A percentile compares a stretch with the other conserved stretches of the same genome.
Conservation (phyloP, 2,113 vertebrate species). For the Syngnathus scovelli region DNA sequence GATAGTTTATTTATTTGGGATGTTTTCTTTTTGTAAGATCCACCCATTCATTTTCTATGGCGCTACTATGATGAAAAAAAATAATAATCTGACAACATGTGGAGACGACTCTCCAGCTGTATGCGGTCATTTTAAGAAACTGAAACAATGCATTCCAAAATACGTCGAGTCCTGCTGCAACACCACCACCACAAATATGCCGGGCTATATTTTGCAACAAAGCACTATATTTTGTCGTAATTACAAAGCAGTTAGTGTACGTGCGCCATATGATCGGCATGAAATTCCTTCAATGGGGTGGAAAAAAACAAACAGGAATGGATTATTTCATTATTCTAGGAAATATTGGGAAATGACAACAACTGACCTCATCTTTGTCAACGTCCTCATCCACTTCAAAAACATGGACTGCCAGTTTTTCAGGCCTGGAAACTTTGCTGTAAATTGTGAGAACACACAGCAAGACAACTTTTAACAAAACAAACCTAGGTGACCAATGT, state of each 20-base stretch:
- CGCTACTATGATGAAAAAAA: background rate
- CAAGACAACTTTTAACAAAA: background rate
- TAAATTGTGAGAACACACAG: conserved; percentile 12
- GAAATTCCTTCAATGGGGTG: background rate
- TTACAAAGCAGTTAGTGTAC: background rate
- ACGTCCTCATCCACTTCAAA: conserved; percentile 98
- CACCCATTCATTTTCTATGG: background rate
- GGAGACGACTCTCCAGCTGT: background rate
- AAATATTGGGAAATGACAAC: background rate
- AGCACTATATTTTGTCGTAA: conserved; percentile 6
- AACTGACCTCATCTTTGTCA: conserved; percentile 94
- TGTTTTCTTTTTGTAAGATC: background rate
- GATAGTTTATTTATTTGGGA: background rate
- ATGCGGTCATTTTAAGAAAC: background rate
- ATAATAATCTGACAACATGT: background rate
- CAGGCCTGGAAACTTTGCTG: conserved; percentile 86
- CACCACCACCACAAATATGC: background rate
- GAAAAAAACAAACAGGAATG: background rate
- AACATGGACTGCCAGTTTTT: conserved; percentile 91
- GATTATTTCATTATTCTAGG: background rate
- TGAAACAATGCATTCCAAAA: background rate
- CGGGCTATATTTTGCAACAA: conserved; percentile 1
- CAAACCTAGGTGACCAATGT: background rate
- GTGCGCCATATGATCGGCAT: background rate
- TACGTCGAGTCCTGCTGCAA: background rate